Evolutionary conservation across 1,140 invertebrate species (phyloP), one percentile per base, ranked within the genome.

Genomic region (Gonioctena quinquepunctata): DNA sequence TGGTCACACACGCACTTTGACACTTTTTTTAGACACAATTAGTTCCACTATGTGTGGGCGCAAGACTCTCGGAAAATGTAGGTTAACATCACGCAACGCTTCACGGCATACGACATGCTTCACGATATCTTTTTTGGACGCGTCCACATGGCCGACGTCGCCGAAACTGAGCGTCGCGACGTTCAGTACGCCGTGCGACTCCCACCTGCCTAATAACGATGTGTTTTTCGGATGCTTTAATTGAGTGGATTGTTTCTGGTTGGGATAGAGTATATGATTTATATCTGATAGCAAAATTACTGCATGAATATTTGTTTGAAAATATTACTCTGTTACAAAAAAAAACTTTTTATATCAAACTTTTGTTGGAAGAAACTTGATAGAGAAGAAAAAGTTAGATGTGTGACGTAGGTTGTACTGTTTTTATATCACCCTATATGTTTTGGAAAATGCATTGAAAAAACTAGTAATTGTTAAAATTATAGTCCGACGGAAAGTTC

Each of bases 101-200:
- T 49, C 48, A 49, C 48, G 48, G 13, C 54, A 21, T 21, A 42
- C 13, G 2, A 42, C 33, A 19, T 21, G 42, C 19, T 49, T 26
- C 16, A 16, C 28, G 42, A 2, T 13, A 49, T 13, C 28, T 68
- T 71, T 75, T 75, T 65, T 66, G 68, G 65, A 71, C 62, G 70
- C 72, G 62, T 66, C 65, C 48, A 65, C 61, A 50, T 59, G 56
- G 25, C 19, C 61, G 61, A 63, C 61, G 61, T 54, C 68, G 50
- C 66, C 48, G 62, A 64, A 59, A 73, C 71, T 71, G 66, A 72
- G 48, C 70, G 73, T 68, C 70, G 64, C 73, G 73, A 72, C 73
- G 73, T 63, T 68, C 13, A 3, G 33, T 42, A 42, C 16, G 61
- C 26, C 71, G 57, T 7, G 68, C 23, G 49, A 68, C 73, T 67